phyloP scores from a whole-genome alignment of 1,140 invertebrate genomes.

The Anastatus disparis region DNA sequence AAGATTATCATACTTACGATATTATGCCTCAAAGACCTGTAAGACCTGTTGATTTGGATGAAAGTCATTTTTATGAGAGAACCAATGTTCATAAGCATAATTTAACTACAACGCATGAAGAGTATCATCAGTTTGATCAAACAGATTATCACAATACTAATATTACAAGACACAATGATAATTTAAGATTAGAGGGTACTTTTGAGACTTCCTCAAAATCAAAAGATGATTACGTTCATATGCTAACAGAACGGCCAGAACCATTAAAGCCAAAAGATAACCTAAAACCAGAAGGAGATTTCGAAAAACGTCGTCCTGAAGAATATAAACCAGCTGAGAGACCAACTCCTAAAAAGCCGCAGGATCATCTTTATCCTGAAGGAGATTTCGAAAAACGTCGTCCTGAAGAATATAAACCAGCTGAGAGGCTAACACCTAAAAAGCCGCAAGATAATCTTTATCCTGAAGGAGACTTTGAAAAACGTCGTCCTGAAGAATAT shows the following conservation, averaged over 20 bases:
- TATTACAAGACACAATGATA: conserved; percentile 65
- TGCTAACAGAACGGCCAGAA: conserved; percentile 55
- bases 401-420: conserved; percentile 67
- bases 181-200: conserved; percentile 68
- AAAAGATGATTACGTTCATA: conserved; percentile 55
- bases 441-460: conserved; percentile 65
- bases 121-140: conserved; percentile 56
- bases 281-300: conserved; percentile 69
- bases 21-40: conserved; percentile 55
- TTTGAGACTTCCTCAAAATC: conserved; percentile 66
- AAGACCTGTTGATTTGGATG: conserved; percentile 50
- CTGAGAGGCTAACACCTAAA: conserved; percentile 55
- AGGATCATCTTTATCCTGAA: conserved; percentile 67
- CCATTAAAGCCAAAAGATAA: conserved; percentile 62
- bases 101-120: conserved; percentile 61
- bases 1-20: conserved; percentile 65
- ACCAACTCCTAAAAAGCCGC: conserved; percentile 56
- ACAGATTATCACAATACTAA: conserved; percentile 70
- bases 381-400: conserved; percentile 65
- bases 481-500: conserved; percentile 61
- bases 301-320: conserved; percentile 55
- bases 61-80: conserved; percentile 57
- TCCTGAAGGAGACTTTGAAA: conserved; percentile 61
- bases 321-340: conserved; percentile 67
- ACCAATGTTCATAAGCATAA: conserved; percentile 56